Base-by-base conservation (phyloP, 1,140 invertebrate genomes). In the Agrypnia vestita region DNA sequence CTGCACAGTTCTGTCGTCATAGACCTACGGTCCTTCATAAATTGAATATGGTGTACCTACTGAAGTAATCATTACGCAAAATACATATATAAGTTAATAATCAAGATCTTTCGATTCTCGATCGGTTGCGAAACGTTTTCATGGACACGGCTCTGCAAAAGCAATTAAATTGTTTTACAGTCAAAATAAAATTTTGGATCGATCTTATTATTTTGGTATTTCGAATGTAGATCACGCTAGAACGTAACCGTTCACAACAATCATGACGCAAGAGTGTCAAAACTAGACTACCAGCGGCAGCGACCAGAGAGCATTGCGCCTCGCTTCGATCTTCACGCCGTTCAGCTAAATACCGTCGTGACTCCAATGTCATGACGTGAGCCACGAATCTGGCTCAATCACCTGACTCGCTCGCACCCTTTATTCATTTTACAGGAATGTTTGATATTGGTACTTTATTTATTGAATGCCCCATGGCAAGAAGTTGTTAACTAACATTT, bases 351-450 rank as follows among this genome's bases (percentile, higher is more conserved):
- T 71, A 35, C 15, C 46, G 21, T 71, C 67, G 67, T 71, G 67
- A 71, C 67, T 71, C 12, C 67, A 71, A 71, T 71, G 67, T 71
- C 67, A 71, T 4, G 44, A 71, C 44, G 67, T 53, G 13, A 51
- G 46, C 47, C n/a, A 17, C 67, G 35, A 71, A 71, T 71, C 67
- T 71, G 49, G 3, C 11, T 49, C 19, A 71, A 71, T 61, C 67
- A 21, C 67, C 46, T 71, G 67, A 35, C 25, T 35, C 25, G 25
- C 6, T 35, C n/a, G 1, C 49, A 15, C 49, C 49, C n/a, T 51
- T 51, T n/a, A n/a, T n/a, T n/a, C n/a, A n/a, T n/a, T n/a, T 15
- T 15, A 1, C 49, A 51, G 11, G 1, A 8, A 51, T 51, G 49
- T 35, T 35, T 6, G 25, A 35, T 35, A 35, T 35, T 35, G 1